Evolutionary conservation across 2,113 vertebrate species (phyloP).

Genomic region (Colinus virginianus): DNA sequence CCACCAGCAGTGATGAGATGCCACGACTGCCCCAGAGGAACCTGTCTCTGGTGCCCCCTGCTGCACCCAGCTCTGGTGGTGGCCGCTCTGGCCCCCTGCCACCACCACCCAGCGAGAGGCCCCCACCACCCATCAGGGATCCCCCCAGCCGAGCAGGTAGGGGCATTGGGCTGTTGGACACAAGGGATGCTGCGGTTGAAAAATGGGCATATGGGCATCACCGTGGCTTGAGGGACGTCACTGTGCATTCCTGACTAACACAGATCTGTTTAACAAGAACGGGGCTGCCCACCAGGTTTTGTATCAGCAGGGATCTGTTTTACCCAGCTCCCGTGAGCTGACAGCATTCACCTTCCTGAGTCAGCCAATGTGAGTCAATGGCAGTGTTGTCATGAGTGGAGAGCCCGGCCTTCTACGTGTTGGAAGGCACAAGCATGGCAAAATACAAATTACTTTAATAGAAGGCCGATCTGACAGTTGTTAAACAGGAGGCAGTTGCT

Average conservation of each 20-base stretch:
- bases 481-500: conserved; percentile 11
- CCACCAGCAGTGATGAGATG: conserved; percentile 81
- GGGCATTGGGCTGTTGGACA: neutral
- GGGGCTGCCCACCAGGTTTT: neutral
- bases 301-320: neutral
- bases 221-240: neutral
- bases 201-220: rapidly evolving
- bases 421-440: neutral
- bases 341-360: neutral
- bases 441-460: conserved; percentile 20
- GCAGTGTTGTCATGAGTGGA: rapidly evolving
- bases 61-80: conserved; percentile 53
- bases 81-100: conserved; percentile 86
- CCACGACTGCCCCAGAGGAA: conserved; percentile 91
- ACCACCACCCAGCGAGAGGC: conserved; percentile 89
- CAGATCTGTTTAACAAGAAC: neutral
- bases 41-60: conserved; percentile 81
- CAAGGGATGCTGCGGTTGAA: neutral
- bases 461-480: neutral
- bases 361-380: neutral
- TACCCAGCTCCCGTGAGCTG: neutral
- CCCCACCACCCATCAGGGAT: conserved; percentile 87
- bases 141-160: conserved; percentile 87
- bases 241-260: neutral
- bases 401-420: neutral